These are phyloP conservation scores for Chaenodraco wilsoni DNA, from an alignment of 2,797 vertebrate genomes.

Conservation along the genomic window DNA sequence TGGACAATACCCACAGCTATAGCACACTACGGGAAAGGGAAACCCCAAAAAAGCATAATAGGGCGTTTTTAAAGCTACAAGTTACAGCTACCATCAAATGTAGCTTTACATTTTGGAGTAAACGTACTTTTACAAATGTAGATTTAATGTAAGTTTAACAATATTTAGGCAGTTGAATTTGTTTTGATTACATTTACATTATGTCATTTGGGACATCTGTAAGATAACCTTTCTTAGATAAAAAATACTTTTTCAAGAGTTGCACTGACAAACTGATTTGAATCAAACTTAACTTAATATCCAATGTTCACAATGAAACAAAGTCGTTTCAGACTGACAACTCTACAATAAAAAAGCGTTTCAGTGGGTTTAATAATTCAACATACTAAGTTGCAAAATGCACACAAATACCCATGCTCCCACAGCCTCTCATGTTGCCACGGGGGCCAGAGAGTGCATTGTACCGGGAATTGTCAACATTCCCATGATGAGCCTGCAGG, in stretches of 20 bases:
- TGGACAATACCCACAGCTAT: no score
- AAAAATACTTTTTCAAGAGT: no score
- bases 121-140: no score
- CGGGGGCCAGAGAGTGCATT: slow-evolving; percentile 67
- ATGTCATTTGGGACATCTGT: background rate
- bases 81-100: no score
- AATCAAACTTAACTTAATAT: background rate
- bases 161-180: background rate
- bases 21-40: no score
- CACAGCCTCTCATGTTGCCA: slow-evolving; percentile 78
- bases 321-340: background rate
- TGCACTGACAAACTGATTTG: background rate
- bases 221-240: background rate
- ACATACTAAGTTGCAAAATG: slow-evolving; percentile 69
- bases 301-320: background rate
- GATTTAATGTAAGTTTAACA: background rate
- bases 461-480: slow-evolving; percentile 83
- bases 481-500: slow-evolving; percentile 81
- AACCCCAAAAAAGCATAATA: no score
- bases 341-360: slow-evolving; percentile 64
- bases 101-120: no score
- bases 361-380: slow-evolving; percentile 72
- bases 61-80: no score
- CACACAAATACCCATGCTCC: slow-evolving; percentile 72
- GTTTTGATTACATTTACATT: background rate